Base-by-base conservation (phyloP, 2,797 vertebrate species). In the Dendrocincla tyrannina region DNA sequence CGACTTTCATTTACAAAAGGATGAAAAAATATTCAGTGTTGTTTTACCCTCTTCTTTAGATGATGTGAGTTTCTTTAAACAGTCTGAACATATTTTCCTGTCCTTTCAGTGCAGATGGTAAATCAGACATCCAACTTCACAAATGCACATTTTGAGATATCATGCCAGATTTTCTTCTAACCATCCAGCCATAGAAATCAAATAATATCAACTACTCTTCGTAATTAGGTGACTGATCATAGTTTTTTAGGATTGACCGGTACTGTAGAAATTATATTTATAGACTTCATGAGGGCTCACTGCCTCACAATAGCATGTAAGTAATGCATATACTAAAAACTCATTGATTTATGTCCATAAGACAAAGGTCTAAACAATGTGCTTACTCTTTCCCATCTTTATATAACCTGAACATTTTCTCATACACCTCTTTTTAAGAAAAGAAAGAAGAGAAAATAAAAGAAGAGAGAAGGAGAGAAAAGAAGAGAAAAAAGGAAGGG, bases 1-100 rank as follows among this genome's bases (percentile, higher is more conserved):
- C 3, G 69, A 8, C 4, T 60, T 86, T 62, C 15, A 41, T 59
- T 8, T 8, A 56, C 60, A n/a, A 75, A 90, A 58, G 35, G 8
- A 10, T n/a, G 14, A 64, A 66, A 66, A 90, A 60, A 32, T n/a
- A 90, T 27, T 60, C 30, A 75, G 7, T 4, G 1, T 37, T 32
- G 6, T 4, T 70, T 62, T 67, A 41, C 8, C 1, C 1, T 91
- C 39, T 56, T 83, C 20, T 74, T 95, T 49, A 59, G 39, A 58
- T 22, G 18, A 17, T 30, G 5, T 5, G 13, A 1, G 0, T 0
- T 4, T 49, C 58, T 68, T 25, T 32, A 49, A 37, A 28, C 1
- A 7, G 50, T 85, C 22, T 55, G 35, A 89, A 70, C 11, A 33
- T 22, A 17, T 73, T 92, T 92, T 74, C 13, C 23, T 9, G 6